These are phyloP conservation scores for Pharmacophagus antenor DNA, from an alignment of 2,888 invertebrate species.

Conservation along the genomic window DNA sequence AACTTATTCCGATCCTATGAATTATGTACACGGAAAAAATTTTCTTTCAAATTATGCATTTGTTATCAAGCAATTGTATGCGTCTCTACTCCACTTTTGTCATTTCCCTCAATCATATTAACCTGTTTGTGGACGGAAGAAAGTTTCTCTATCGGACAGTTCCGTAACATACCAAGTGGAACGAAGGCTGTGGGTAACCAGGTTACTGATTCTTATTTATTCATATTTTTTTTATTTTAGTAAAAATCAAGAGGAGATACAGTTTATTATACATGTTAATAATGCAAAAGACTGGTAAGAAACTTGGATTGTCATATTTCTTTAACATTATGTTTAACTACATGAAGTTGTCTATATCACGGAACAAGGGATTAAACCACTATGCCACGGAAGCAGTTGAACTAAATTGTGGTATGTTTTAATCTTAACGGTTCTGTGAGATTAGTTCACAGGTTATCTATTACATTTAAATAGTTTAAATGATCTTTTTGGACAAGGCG, in stretches of 20 bases:
- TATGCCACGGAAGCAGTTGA: too few species aligned
- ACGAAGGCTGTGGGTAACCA: conserved; percentile 5
- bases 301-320: background rate
- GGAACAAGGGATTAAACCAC: too few species aligned
- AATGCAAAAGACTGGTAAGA: background rate
- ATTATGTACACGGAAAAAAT: background rate
- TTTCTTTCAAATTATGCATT: background rate
- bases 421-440: too few species aligned
- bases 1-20: background rate
- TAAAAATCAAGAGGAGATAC: too few species aligned
- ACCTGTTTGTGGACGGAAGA: conserved; percentile 9
- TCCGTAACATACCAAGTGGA: conserved; percentile 11
- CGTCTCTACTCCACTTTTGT: conserved; percentile 2
- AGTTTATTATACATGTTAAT: too few species aligned
- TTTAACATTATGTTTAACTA: too few species aligned
- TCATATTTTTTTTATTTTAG: too few species aligned
- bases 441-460: too few species aligned
- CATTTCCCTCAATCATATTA: background rate
- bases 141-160: background rate
- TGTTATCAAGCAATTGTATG: background rate
- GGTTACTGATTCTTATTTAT: background rate
- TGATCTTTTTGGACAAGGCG: too few species aligned
- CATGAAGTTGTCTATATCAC: too few species aligned
- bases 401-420: too few species aligned
- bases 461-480: too few species aligned